Evolutionary conservation across 2,888 invertebrate genomes (phyloP).

Genomic region (Thysanoteuthis rhombus): DNA sequence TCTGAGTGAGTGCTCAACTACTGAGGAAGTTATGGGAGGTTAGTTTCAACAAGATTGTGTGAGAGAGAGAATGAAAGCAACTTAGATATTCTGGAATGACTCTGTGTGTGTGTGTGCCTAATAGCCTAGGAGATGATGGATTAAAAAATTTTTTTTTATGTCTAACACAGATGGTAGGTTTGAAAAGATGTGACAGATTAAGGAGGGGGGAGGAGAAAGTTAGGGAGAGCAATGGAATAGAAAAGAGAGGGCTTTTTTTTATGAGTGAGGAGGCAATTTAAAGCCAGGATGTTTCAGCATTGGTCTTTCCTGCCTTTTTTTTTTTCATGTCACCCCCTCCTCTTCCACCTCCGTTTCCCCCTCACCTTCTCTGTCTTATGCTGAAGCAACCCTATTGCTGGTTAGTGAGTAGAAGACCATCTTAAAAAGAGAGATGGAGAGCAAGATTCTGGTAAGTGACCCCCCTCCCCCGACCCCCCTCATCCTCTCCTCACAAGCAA

Average conservation of each 20-base stretch:
- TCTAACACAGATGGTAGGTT: not conserved
- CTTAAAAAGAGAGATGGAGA: not conserved
- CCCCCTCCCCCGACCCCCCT: not conserved
- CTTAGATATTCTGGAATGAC: not conserved
- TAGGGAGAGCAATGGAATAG: not conserved
- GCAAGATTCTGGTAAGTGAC: not conserved
- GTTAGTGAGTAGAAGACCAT: constrained; percentile 1
- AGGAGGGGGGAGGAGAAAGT: not conserved
- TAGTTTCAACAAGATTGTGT: not conserved
- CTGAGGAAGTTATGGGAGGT: not conserved
- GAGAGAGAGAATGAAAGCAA: not conserved
- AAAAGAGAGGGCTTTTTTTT: not conserved
- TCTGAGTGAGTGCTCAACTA: not conserved
- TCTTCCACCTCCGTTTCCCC: not conserved
- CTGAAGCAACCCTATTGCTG: not conserved
- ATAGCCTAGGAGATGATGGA: not conserved
- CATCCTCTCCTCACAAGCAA: not conserved
- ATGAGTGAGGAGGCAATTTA: not conserved
- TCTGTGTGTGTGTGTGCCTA: not conserved
- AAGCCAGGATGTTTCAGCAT: not conserved
- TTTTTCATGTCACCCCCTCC: too few species aligned
- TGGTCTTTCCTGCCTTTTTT: not conserved
- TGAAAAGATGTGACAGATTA: constrained; percentile 12
- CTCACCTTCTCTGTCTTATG: not conserved
- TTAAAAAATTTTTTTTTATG: not conserved